Percentiles rank a stretch among this genome's conserved stretches.
Evolutionary conservation across 2,797 vertebrate species (phyloP).

Genomic region (Pipistrellus kuhlii): DNA sequence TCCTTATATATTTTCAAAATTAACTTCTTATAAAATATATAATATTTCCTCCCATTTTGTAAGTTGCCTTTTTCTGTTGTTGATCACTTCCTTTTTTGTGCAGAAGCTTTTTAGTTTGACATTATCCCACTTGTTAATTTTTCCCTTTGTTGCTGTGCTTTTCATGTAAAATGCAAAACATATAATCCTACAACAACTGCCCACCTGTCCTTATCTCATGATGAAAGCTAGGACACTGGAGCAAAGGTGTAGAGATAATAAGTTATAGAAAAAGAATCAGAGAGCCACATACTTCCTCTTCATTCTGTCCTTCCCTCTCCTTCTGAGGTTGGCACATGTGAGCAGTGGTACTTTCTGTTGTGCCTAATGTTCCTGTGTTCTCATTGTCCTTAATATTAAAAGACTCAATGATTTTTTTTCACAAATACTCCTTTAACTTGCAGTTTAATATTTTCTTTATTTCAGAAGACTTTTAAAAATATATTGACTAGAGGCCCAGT

Average conservation of each 20-base stretch:
- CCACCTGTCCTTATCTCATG: rapidly evolving
- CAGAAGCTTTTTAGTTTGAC: neutral
- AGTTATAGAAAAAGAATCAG: neutral
- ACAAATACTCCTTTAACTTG: neutral
- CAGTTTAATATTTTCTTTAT: neutral
- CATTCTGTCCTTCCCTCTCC: neutral
- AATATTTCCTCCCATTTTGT: neutral
- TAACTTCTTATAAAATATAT: neutral
- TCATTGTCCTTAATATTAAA: neutral
- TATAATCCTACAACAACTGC: too few species aligned
- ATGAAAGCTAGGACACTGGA: neutral
- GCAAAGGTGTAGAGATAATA: neutral
- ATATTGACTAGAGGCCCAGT: too few species aligned
- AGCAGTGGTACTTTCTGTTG: neutral
- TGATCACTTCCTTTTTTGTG: neutral
- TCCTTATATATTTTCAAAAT: neutral
- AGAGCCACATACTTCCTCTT: neutral
- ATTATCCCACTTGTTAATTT: neutral
- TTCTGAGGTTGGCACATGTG: neutral
- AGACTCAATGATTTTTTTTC: neutral
- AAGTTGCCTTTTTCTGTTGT: neutral
- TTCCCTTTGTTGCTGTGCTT: neutral
- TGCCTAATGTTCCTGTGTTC: neutral
- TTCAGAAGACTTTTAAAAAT: neutral
- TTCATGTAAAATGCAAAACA: neutral